Conservation (phyloP, 2,797 vertebrate genomes). For the Enteromius anoplus region DNA sequence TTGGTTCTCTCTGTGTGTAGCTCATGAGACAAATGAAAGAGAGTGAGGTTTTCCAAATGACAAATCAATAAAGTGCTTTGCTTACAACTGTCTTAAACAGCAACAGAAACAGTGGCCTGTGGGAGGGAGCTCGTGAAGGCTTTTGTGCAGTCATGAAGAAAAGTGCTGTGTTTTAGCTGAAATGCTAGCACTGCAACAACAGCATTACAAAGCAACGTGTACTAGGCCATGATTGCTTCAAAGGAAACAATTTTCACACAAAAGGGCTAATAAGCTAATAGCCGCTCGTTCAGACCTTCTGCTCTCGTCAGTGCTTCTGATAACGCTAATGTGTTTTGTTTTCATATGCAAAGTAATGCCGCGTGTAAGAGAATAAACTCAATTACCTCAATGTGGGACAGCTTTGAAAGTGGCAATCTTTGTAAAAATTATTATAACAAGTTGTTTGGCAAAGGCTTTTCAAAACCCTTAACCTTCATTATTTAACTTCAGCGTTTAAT, state of each 20-base stretch:
- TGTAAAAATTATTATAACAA: conserved; percentile 27
- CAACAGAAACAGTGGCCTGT: conserved; percentile 1
- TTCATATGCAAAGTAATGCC: conserved; percentile 45
- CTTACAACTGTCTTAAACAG: conserved; percentile 45
- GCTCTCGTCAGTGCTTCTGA: conserved; percentile 34
- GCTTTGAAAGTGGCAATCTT: conserved; percentile 23
- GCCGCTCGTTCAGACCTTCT: conserved; percentile 28
- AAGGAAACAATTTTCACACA: conserved; percentile 42
- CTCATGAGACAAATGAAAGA: conserved; percentile 53
- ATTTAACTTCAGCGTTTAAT: background rate
- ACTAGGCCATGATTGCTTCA: conserved; percentile 37
- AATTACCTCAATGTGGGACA: conserved; percentile 43
- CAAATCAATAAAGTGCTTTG: conserved; percentile 60
- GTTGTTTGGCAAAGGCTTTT: conserved; percentile 19
- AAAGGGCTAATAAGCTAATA: conserved; percentile 51
- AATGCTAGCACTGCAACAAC: conserved; percentile 26
- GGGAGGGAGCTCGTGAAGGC: background rate
- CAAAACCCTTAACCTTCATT: conserved; percentile 9
- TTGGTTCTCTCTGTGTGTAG: conserved; percentile 47
- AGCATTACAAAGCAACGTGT: conserved; percentile 34
- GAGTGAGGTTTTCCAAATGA: conserved; percentile 54
- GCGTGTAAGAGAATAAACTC: conserved; percentile 40
- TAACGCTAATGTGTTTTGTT: conserved; percentile 50
- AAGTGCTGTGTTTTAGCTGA: background rate
- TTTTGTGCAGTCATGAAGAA: conserved; percentile 3